Conservation (phyloP, 2,888 invertebrate species). For the Xanthorhoe spadicearia region DNA sequence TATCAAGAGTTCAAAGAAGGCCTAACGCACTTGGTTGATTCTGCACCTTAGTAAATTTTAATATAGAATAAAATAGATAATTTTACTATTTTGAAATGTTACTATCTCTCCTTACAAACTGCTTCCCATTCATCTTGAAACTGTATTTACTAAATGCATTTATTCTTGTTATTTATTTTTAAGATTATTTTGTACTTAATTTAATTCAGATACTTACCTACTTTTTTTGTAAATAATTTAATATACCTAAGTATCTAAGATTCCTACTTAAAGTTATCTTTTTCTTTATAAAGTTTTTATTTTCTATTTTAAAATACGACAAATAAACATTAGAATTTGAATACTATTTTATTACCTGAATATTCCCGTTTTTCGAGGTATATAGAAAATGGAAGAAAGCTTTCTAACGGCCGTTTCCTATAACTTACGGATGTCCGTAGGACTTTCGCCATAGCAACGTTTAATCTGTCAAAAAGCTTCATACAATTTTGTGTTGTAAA, state of each 20-base stretch:
- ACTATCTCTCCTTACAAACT: not conserved
- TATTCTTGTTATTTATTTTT: slow-evolving; percentile 29
- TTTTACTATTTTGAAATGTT: not conserved
- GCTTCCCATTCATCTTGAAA: not conserved
- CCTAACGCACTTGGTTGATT: slow-evolving; percentile 43
- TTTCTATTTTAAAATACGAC: not conserved
- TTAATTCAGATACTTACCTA: not conserved
- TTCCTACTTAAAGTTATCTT: not conserved
- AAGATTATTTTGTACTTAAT: slow-evolving; percentile 10
- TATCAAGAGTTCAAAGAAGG: slow-evolving; percentile 20
- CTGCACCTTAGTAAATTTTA: slow-evolving; percentile 24
- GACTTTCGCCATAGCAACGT: too few relatives aligned
- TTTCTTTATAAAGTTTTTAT: not conserved
- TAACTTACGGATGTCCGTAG: too few relatives aligned
- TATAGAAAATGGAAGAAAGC: too few relatives aligned
- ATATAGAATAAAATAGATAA: not conserved
- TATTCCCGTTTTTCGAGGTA: too few relatives aligned
- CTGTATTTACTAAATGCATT: slow-evolving; percentile 12
- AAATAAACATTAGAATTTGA: slow-evolving; percentile 14
- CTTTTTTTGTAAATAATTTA: slow-evolving; percentile 3
- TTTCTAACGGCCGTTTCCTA: too few relatives aligned
- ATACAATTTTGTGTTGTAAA: too few relatives aligned
- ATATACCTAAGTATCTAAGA: not conserved
- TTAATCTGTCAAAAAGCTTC: too few relatives aligned
- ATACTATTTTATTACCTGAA: too few relatives aligned